These are phyloP conservation scores for Amiota communis DNA, from an alignment of 2,888 invertebrate genomes.

Conservation along the genomic window DNA sequence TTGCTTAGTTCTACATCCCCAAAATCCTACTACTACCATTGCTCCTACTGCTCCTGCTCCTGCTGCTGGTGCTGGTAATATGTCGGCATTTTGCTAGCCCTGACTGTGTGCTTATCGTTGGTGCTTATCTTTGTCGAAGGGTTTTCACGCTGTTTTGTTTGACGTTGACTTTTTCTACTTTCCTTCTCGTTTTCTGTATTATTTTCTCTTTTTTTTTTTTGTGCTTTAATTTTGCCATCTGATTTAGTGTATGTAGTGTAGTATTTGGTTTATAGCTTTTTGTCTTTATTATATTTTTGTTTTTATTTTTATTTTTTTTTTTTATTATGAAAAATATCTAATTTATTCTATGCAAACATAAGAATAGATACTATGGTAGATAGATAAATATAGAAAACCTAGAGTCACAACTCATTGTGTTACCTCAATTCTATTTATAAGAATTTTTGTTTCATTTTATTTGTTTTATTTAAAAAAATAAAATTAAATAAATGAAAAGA, in stretches of 20 bases:
- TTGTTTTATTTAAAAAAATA: too few relatives aligned
- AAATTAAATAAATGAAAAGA: too few relatives aligned
- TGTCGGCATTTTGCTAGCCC: too few relatives aligned
- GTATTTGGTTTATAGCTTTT: neutral
- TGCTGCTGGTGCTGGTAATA: neutral
- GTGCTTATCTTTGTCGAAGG: constrained; percentile 52
- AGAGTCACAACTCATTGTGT: too few relatives aligned
- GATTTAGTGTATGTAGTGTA: neutral
- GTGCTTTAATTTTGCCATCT: neutral
- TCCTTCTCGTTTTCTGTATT: neutral
- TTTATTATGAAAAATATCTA: neutral
- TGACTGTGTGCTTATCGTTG: constrained; percentile 52
- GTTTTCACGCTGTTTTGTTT: constrained; percentile 47
- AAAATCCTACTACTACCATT: neutral
- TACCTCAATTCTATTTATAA: too few relatives aligned
- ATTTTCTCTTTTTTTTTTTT: too few relatives aligned
- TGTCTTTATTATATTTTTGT: neutral
- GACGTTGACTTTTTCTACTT: constrained; percentile 30
- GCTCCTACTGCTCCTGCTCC: neutral
- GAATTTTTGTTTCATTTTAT: too few relatives aligned
- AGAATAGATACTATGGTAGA: too few relatives aligned
- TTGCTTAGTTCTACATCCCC: too few relatives aligned
- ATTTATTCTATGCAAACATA: too few relatives aligned
- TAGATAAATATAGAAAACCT: too few relatives aligned
- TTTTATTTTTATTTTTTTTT: neutral